A percentile compares a stretch with the other conserved stretches of the same genome.
These are phyloP conservation scores for Venustoraphidia nigricollis DNA, from an alignment of 2,888 invertebrate genomes.

Conservation along the genomic window DNA sequence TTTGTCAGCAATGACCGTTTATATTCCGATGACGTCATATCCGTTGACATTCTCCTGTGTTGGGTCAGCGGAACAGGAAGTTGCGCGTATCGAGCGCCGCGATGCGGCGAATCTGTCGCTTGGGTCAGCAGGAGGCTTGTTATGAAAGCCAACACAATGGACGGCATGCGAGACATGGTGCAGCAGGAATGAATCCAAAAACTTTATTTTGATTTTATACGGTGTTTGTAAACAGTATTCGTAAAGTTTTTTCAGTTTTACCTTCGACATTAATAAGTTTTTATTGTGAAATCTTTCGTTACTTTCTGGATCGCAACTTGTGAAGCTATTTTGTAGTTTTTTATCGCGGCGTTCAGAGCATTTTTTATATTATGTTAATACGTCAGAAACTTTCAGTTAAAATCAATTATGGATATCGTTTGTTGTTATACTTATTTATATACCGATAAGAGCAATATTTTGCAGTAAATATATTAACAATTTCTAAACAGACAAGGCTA, in stretches of 20 bases:
- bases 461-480: too few relatives aligned
- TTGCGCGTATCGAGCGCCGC: slow-evolving; percentile 4
- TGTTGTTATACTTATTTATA: too few relatives aligned
- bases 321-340: not conserved
- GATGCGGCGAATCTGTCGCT: slow-evolving; percentile 26
- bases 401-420: too few relatives aligned
- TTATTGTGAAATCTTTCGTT: not conserved
- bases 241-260: not conserved
- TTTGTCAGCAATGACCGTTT: too few relatives aligned
- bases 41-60: too few relatives aligned
- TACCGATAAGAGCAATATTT: too few relatives aligned
- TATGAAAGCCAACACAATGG: slow-evolving; percentile 24
- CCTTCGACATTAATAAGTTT: not conserved
- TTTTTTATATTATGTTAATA: too few relatives aligned
- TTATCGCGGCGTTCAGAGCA: too few relatives aligned
- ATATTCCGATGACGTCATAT: too few relatives aligned
- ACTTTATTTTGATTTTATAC: not conserved
- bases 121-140: slow-evolving; percentile 27
- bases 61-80: too few relatives aligned
- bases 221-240: not conserved
- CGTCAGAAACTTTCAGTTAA: too few relatives aligned
- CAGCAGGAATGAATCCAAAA: not conserved
- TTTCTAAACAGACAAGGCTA: too few relatives aligned
- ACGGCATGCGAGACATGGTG: slow-evolving; percentile 17
- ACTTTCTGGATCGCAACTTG: not conserved